phyloP scores from a whole-genome alignment of 2,888 invertebrate genomes.

The Amorpha juglandis region DNA sequence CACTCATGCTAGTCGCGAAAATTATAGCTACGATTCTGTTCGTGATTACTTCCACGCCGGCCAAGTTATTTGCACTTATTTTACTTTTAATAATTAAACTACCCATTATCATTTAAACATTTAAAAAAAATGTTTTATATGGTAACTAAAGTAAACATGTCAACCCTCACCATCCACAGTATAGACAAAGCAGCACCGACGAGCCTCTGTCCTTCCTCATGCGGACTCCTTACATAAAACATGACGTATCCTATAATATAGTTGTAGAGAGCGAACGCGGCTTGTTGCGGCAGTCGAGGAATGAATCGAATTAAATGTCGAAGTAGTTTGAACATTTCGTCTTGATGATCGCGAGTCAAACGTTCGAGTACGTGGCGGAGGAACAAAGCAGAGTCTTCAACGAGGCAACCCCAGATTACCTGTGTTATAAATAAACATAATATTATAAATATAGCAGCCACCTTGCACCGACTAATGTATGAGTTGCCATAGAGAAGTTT shows the following conservation, averaged over 20 bases:
- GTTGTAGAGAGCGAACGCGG: slow-evolving; percentile 98
- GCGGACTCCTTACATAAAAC: slow-evolving; percentile 98
- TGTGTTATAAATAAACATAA: slow-evolving; percentile 53
- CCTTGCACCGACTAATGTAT: too few species aligned
- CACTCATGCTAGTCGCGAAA: too few species aligned
- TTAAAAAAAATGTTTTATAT: too few species aligned
- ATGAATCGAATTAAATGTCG: slow-evolving; percentile 97
- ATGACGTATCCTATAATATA: slow-evolving; percentile 99
- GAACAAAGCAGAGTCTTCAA: slow-evolving; percentile 98
- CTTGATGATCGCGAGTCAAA: slow-evolving; percentile 96
- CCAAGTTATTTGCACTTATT: too few species aligned
- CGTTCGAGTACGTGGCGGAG: slow-evolving; percentile 97
- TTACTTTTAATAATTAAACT: too few species aligned
- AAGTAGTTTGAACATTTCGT: slow-evolving; percentile 96
- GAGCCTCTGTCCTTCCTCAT: slow-evolving; percentile 96
- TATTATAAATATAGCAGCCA: too few species aligned
- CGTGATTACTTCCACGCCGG: too few species aligned
- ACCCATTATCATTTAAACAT: too few species aligned
- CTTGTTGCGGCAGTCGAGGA: slow-evolving; percentile 96
- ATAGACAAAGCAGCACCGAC: slow-evolving; percentile 97
- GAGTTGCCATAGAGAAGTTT: background rate
- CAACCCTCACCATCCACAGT: slow-evolving; percentile 94
- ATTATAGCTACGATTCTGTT: too few species aligned
- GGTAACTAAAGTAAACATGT: slow-evolving; percentile 31
- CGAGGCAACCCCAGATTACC: slow-evolving; percentile 98